Evolutionary conservation across 2,113 vertebrate genomes (phyloP), one percentile per base, ranked within the genome.

Genomic region (Rhea pennata): DNA sequence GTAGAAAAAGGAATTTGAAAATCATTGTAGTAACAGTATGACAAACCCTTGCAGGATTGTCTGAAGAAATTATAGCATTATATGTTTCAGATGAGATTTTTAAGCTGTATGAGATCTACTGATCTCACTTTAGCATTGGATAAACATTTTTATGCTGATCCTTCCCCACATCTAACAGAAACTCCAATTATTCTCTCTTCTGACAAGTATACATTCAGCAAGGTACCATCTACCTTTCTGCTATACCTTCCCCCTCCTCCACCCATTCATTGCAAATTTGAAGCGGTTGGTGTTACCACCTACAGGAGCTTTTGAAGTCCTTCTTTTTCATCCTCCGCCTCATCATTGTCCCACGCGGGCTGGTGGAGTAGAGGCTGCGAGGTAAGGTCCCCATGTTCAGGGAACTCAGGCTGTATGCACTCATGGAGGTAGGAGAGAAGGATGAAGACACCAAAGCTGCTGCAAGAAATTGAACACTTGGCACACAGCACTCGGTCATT

Each of bases 231-330:
- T 81, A 85, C 59, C 36, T 71, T 90, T 71, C 40, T 74, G 5
- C 58, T 84, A 9, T 54, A 90, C 81, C 83, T 93, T 93, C 51
- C 91, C 95, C 94, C 89, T 93, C 93, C 79, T 90, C 67, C 92
- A 87, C 94, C 91, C 94, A 66, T 94, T 87, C 67, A 92, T 48
- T 89, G 74, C 72, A 91, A 33, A 72, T 87, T 93, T 96, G 78
- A 80, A 96, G 85, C 71, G 94, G 85, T 82, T 33, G 76, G 88
- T 91, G 51, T 97, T 96, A 95, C 85, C 90, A 99, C 99, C 98
- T 98, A 99, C 99, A 51, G 96, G 99, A 99, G 95, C 99, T 99
- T 98, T 99, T 99, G 98, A 99, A 99, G 98, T 99, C 99, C 97
- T 99, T 99, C 98, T 99, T 99, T 98, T 99, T 99, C 97, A 98